A percentile compares a stretch with the other conserved stretches of the same genome.
These are phyloP conservation scores for Trichopria drosophilae DNA, from an alignment of 2,888 invertebrate genomes.

Conservation along the genomic window DNA sequence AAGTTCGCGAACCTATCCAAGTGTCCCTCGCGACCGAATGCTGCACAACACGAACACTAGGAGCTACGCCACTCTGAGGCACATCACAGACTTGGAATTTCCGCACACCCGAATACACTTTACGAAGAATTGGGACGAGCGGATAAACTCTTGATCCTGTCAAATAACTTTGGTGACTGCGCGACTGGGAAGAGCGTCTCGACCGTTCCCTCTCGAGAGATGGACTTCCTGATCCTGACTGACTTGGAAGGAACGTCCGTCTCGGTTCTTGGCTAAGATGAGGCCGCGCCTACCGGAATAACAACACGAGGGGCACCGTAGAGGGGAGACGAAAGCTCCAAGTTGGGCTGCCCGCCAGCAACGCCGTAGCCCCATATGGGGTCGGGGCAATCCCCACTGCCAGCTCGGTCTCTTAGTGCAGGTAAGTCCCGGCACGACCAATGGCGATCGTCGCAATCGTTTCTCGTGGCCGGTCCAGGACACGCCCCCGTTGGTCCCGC, in stretches of 20 bases:
- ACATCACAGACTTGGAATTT: background rate
- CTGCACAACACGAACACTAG: background rate
- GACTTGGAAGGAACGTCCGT: constrained; percentile 23
- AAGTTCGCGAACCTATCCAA: background rate
- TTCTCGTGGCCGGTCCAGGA: too few relatives aligned
- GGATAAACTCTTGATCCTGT: constrained; percentile 6
- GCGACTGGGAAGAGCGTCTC: constrained; percentile 22
- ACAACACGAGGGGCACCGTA: too few relatives aligned
- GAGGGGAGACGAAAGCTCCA: too few relatives aligned
- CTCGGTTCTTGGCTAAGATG: too few relatives aligned
- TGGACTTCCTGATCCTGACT: constrained; percentile 49
- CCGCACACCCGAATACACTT: background rate
- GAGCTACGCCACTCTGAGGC: background rate
- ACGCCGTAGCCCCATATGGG: too few relatives aligned
- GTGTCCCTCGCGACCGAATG: background rate
- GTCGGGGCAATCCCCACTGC: too few relatives aligned
- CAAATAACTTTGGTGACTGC: constrained; percentile 30
- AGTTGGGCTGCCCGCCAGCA: too few relatives aligned
- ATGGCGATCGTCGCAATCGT: too few relatives aligned
- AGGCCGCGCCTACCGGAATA: too few relatives aligned
- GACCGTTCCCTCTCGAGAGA: constrained; percentile 32
- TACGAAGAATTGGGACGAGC: background rate
- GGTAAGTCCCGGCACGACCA: too few relatives aligned
- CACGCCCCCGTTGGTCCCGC: too few relatives aligned
- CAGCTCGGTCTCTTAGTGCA: too few relatives aligned